Evolutionary conservation across 2,888 invertebrate species (phyloP).

Genomic region (Acleris holmiana): DNA sequence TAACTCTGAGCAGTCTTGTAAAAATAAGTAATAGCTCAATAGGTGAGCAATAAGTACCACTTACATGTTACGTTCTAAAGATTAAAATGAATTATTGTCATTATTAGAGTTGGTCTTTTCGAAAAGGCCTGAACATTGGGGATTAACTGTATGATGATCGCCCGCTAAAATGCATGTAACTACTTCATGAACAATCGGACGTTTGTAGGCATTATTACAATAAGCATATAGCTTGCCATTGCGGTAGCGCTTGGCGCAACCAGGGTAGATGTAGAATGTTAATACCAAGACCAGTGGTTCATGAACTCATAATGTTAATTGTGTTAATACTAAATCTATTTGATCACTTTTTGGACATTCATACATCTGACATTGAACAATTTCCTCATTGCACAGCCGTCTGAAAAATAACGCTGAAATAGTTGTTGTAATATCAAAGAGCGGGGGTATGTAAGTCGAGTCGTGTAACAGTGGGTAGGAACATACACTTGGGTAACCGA

Average conservation of each 20-base stretch:
- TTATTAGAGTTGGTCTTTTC: slow-evolving; percentile 19
- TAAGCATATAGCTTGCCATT: too few relatives aligned
- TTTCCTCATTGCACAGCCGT: slow-evolving; percentile 81
- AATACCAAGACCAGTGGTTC: slow-evolving; percentile 61
- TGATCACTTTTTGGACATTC: slow-evolving; percentile 80
- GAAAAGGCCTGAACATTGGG: slow-evolving; percentile 46
- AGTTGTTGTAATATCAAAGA: slow-evolving; percentile 84
- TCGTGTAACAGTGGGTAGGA: slow-evolving; percentile 23
- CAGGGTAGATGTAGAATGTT: too few relatives aligned
- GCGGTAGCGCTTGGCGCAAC: too few relatives aligned
- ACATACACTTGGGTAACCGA: slow-evolving; percentile 14
- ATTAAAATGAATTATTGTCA: slow-evolving; percentile 30
- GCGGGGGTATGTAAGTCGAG: slow-evolving; percentile 53
- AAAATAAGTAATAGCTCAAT: slow-evolving; percentile 2
- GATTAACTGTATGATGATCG: slow-evolving; percentile 60
- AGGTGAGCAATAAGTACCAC: slow-evolving; percentile 9
- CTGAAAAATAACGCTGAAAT: slow-evolving; percentile 76
- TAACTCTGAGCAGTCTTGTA: slow-evolving; percentile 5
- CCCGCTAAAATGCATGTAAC: slow-evolving; percentile 53
- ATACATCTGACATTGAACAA: slow-evolving; percentile 78
- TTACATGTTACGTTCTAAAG: slow-evolving; percentile 31
- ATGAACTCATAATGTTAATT: slow-evolving; percentile 73
- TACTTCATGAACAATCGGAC: slow-evolving; percentile 76
- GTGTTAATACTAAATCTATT: slow-evolving; percentile 79
- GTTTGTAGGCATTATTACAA: not conserved